Evolutionary conservation across 2,797 vertebrate species (phyloP).

Genomic region (Thaleichthys pacificus): DNA sequence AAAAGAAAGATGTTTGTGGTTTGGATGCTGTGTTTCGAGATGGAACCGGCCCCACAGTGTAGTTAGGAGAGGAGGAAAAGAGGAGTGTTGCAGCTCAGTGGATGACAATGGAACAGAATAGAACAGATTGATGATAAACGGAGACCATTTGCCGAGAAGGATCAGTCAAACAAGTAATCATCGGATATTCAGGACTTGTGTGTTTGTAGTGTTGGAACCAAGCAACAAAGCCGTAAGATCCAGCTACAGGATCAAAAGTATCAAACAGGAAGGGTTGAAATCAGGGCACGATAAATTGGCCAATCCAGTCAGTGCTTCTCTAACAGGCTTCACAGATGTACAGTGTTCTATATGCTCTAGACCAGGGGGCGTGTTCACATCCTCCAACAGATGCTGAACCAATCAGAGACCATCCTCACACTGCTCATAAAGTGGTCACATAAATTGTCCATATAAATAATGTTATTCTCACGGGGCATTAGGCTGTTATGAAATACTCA

Average conservation of each 20-base stretch:
- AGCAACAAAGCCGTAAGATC: conserved; percentile 10
- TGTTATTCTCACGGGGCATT: conserved; percentile 31
- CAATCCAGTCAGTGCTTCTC: background rate
- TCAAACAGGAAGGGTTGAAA: conserved; percentile 1
- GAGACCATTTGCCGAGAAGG: background rate
- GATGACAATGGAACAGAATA: background rate
- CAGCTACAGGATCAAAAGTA: background rate
- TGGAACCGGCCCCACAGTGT: conserved; percentile 4
- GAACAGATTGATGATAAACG: background rate
- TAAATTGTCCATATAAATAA: conserved; percentile 52
- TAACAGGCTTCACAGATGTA: background rate
- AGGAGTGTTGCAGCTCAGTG: background rate
- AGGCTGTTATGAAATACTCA: conserved; percentile 41
- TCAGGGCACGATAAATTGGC: background rate
- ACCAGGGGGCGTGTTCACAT: conserved; percentile 22
- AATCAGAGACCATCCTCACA: conserved; percentile 32
- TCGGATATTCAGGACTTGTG: background rate
- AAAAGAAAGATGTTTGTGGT: conserved; percentile 5
- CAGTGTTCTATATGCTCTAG: background rate
- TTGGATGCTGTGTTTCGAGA: conserved; percentile 35
- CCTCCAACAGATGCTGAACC: conserved; percentile 32
- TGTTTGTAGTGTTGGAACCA: conserved; percentile 15
- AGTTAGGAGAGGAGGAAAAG: background rate
- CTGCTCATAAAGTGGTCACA: conserved; percentile 35
- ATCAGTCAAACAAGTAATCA: conserved; percentile 2